Base-by-base conservation (phyloP, 2,888 invertebrate genomes). In the Oligia strigilis region DNA sequence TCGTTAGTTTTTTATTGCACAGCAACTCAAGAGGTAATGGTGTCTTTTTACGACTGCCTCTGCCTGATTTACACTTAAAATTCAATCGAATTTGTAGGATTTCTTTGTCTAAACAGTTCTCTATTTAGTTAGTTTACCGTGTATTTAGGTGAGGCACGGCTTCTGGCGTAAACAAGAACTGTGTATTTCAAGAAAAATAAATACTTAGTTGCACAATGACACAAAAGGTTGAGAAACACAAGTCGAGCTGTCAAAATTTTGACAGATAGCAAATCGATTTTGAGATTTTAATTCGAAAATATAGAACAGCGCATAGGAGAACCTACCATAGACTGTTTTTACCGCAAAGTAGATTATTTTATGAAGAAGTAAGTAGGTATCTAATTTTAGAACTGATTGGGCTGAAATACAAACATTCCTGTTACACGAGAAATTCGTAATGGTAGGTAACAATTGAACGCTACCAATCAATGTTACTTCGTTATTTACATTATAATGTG, bases 1-100 rank as follows among this genome's bases (percentile, higher is more conserved):
- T 93, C 92, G 91, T 93, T 93, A 88, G 90, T 86, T 92, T 89
- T 93, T 94, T 94, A 94, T 94, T 92, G 91, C 92, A 89, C 84
- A 87, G 88, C 78, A 81, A 78, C 78, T 69, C 52, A 67, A 72
- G 23, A 72, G 49, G 85, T 91, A 92, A 92, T 93, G 90, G 92
- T 90, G 90, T 90, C 82, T 90, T 90, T 91, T 92, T 88, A 90
- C 88, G 89, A 90, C 83, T 85, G 80, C 73, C 49, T 72, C 43
- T 82, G 85, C 84, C 86, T 89, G 83, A 87, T 89, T 81, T 90
- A 90, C 92, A 93, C 92, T 92, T 92, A 83, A 92, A 91, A 92
- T 92, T 91, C 91, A 90, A 90, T 87, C 84, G 88, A 84, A 90
- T 89, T 90, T 91, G 91, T 91, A 92, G 87, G 88, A 91, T 91